Conservation (phyloP, 2,113 vertebrate species). For the Leptocoma aspasia region DNA sequence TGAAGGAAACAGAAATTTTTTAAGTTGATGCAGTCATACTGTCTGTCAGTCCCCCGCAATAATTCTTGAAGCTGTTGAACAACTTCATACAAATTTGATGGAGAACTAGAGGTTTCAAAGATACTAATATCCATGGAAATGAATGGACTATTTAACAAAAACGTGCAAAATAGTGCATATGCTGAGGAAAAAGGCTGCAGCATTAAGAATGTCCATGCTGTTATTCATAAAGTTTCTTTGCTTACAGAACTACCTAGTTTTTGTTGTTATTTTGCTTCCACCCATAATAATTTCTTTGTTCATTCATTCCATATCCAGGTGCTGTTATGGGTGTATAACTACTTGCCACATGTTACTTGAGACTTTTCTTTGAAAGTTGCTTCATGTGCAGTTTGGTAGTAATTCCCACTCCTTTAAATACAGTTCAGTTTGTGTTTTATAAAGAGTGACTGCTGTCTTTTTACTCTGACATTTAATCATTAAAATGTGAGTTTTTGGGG, state of each 20-base stretch:
- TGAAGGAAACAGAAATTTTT: not conserved
- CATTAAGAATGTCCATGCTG: not conserved
- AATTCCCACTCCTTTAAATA: not conserved
- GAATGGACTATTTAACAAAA: not conserved
- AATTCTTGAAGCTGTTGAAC: not conserved
- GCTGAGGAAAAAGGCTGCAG: not conserved
- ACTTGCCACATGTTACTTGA: not conserved
- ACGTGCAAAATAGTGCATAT: not conserved
- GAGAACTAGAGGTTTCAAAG: not conserved
- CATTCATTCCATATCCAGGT: not conserved
- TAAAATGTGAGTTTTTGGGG: not conserved
- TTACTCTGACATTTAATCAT: not conserved
- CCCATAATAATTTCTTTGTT: not conserved
- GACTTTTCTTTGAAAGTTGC: not conserved
- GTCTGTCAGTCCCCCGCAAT: not conserved
- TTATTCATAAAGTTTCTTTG: not conserved
- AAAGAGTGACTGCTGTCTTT: not conserved
- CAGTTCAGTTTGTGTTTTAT: not conserved
- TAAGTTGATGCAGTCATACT: not conserved
- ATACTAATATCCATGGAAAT: not conserved
- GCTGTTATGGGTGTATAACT: not conserved
- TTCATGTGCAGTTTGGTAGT: not conserved
- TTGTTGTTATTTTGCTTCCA: not conserved
- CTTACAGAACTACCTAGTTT: not conserved
- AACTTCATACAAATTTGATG: not conserved